Conservation (phyloP, 2,888 invertebrate species). For the Conchocele bisecta region DNA sequence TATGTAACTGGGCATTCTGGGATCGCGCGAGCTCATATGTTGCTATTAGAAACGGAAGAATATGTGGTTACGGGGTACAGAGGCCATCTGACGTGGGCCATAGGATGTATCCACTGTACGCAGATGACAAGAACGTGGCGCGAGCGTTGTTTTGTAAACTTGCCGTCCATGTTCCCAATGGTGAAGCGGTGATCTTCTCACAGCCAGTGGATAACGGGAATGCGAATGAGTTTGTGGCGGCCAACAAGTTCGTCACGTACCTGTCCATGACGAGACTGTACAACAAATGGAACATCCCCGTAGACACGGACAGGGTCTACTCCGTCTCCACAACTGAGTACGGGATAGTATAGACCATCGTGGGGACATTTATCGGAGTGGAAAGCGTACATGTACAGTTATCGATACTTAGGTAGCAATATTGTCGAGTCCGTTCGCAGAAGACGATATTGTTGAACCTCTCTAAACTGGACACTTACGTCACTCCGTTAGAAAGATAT, state of each 20-base stretch:
- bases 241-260: conserved; percentile 59
- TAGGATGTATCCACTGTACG: conserved; percentile 66
- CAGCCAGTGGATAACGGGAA: conserved; percentile 63
- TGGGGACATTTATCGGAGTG: no score
- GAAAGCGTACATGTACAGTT: no score
- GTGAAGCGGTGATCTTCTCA: conserved; percentile 62
- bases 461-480: no score
- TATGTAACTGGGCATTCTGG: conserved; percentile 61
- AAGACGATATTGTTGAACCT: no score
- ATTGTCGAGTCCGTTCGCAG: no score
- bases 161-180: conserved; percentile 57
- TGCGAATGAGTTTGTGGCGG: conserved; percentile 59
- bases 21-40: conserved; percentile 53
- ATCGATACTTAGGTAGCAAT: no score
- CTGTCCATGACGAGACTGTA: conserved; percentile 68
- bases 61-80: conserved; percentile 65
- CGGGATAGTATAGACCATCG: conserved; percentile 62
- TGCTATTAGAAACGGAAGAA: conserved; percentile 56
- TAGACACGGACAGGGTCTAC: conserved; percentile 60
- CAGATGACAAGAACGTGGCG: conserved; percentile 60
- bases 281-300: conserved; percentile 64
- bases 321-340: conserved; percentile 65
- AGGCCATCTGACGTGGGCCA: conserved; percentile 59
- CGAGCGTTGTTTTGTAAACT: conserved; percentile 61
- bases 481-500: no score